Evolutionary conservation across 2,113 vertebrate genomes (phyloP).

Genomic region (Hystrix cristata): DNA sequence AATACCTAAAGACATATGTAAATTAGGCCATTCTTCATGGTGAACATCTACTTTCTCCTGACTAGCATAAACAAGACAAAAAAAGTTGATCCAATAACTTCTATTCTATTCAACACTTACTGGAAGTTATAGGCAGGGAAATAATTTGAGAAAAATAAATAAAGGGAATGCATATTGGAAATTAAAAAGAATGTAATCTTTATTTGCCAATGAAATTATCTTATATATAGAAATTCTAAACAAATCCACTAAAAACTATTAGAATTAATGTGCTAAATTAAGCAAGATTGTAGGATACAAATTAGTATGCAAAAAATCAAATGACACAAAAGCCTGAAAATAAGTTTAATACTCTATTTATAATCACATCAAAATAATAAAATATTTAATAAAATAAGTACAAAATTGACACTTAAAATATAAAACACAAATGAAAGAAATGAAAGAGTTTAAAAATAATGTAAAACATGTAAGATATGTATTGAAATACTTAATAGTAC

Average conservation of each 20-base stretch:
- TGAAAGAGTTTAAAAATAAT: not conserved
- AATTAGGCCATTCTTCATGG: not conserved
- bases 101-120: not conserved
- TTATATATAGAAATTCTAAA: not conserved
- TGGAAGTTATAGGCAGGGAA: not conserved
- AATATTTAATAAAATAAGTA: not conserved
- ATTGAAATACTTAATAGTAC: not conserved
- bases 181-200: no score
- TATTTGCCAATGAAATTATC: no score
- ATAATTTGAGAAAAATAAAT: not conserved
- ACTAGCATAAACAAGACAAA: not conserved
- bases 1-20: not conserved
- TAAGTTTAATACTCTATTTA: not conserved
- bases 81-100: not conserved
- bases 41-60: not conserved
- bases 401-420: not conserved
- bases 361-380: not conserved
- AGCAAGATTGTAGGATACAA: not conserved
- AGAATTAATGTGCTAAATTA: not conserved
- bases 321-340: not conserved
- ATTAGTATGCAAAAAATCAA: not conserved
- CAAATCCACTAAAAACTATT: not conserved
- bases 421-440: not conserved
- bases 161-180: no score
- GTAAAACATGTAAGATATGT: not conserved